These are phyloP conservation scores for Ciconia stormi DNA, from an alignment of 2,113 vertebrate genomes.

Conservation along the genomic window DNA sequence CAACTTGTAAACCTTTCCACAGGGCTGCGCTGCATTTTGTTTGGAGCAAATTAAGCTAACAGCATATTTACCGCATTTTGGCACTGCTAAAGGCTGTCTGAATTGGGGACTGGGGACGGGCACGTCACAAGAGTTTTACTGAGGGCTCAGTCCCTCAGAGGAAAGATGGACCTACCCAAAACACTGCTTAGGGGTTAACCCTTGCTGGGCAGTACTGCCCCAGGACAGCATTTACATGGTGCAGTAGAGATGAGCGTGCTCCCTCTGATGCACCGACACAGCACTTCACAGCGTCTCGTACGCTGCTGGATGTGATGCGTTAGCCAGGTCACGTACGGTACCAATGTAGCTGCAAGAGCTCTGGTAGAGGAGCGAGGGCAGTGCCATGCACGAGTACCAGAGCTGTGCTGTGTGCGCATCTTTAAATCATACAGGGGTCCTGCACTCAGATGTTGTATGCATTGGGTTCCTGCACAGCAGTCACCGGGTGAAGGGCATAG, in stretches of 20 bases:
- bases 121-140: accelerated
- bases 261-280: too few species aligned
- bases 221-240: neutral
- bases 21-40: neutral
- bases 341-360: neutral
- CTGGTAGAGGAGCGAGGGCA: neutral
- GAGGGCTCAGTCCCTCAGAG: neutral
- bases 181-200: too few species aligned
- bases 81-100: neutral
- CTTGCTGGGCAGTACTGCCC: neutral
- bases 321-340: neutral
- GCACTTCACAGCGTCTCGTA: accelerated
- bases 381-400: neutral
- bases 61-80: neutral
- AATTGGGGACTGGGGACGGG: neutral
- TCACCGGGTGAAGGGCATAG: conserved; percentile 69
- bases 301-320: accelerated
- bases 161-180: neutral
- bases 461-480: neutral
- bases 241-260: neutral
- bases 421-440: accelerated
- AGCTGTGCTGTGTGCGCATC: accelerated
- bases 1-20: neutral
- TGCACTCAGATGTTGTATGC: accelerated
- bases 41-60: neutral